Conservation (phyloP, 2,797 vertebrate genomes). For the Acomys russatus region DNA sequence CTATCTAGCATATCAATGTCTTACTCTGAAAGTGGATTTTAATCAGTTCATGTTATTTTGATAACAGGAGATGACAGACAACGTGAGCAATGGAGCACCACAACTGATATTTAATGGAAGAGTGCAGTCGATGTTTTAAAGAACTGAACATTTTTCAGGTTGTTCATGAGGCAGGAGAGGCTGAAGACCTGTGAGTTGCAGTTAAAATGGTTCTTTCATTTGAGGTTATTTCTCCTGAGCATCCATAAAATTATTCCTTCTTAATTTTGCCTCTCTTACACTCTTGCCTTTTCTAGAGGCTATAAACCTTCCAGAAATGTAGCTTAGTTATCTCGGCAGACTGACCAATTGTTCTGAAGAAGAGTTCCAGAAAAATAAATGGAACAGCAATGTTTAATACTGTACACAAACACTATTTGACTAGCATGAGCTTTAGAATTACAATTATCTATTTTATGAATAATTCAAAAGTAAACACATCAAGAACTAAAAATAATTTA, state of each 20-base stretch:
- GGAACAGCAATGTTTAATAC: constrained; percentile 63
- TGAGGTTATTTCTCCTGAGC: constrained; percentile 79
- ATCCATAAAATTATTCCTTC: constrained; percentile 78
- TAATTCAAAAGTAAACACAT: constrained; percentile 80
- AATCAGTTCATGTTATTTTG: constrained; percentile 85
- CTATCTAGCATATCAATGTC: constrained; percentile 68
- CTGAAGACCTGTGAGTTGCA: constrained; percentile 74
- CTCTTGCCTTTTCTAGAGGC: constrained; percentile 73
- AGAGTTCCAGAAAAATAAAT: constrained; percentile 54
- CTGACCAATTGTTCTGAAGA: constrained; percentile 78
- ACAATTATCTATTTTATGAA: constrained; percentile 82
- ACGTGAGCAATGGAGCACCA: constrained; percentile 95
- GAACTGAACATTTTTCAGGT: constrained; percentile 77
- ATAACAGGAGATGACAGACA: constrained; percentile 96
- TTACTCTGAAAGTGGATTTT: constrained; percentile 74
- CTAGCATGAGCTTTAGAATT: constrained; percentile 83
- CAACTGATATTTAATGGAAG: constrained; percentile 96
- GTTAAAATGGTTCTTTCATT: constrained; percentile 81
- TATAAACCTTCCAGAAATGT: constrained; percentile 82
- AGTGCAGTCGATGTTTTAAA: constrained; percentile 86
- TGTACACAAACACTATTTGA: constrained; percentile 79
- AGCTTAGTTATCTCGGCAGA: constrained; percentile 76
- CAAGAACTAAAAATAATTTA: constrained; percentile 80
- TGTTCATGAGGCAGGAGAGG: constrained; percentile 82
- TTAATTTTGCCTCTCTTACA: constrained; percentile 81